phyloP scores from a whole-genome alignment of 2,113 vertebrate species.

The Elanoides forficatus region DNA sequence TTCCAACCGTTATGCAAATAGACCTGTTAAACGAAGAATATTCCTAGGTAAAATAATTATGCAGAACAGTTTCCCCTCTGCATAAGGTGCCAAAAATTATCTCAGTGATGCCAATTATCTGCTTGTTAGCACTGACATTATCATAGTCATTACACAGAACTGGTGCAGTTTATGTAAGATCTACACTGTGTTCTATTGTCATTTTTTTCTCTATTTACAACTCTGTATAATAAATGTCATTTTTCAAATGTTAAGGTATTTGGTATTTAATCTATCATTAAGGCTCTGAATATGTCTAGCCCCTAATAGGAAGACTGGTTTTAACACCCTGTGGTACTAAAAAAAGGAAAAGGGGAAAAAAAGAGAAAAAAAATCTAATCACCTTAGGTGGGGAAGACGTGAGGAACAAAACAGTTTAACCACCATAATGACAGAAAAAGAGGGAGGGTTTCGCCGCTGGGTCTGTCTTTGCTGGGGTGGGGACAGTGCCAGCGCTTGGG shows the following conservation, averaged over 20 bases:
- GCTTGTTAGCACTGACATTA: slow-evolving; percentile 80
- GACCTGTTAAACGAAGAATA: slow-evolving; percentile 75
- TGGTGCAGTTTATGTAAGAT: slow-evolving; percentile 66
- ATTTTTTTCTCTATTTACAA: slow-evolving; percentile 73
- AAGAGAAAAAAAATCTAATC: neutral
- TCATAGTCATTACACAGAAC: slow-evolving; percentile 74
- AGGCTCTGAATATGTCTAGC: slow-evolving; percentile 38
- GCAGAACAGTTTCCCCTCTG: slow-evolving; percentile 72
- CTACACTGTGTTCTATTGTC: slow-evolving; percentile 69
- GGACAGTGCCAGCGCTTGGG: accelerated
- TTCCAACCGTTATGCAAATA: slow-evolving; percentile 74
- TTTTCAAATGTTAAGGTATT: slow-evolving; percentile 79
- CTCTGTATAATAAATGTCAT: slow-evolving; percentile 74
- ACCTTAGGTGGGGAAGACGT: neutral
- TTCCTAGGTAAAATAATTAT: slow-evolving; percentile 78
- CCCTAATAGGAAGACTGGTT: slow-evolving; percentile 26
- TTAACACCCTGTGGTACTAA: neutral
- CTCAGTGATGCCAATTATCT: slow-evolving; percentile 77
- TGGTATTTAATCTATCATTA: slow-evolving; percentile 77
- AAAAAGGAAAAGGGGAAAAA: neutral
- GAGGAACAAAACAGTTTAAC: neutral
- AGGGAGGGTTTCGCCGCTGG: neutral
- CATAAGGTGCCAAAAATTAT: slow-evolving; percentile 80
- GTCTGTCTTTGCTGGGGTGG: too few species aligned
- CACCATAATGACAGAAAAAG: neutral